Conservation (phyloP, 1,140 invertebrate genomes). For the Orchesella cincta region DNA sequence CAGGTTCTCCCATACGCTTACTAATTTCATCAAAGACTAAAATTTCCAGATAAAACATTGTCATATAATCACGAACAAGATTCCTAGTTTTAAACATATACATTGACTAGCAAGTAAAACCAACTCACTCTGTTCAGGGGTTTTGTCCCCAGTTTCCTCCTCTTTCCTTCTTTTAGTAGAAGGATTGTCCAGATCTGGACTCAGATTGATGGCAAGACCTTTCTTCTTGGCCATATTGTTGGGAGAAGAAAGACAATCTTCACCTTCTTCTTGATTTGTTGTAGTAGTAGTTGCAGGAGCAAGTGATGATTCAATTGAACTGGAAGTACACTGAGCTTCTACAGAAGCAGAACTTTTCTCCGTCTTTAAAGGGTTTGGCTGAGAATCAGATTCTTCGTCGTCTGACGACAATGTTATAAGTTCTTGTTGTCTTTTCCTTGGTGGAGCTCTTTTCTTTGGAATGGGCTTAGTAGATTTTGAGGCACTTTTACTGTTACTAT, state of each 20-base stretch:
- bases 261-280: too few relatives aligned
- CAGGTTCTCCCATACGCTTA: neutral
- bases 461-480: too few relatives aligned
- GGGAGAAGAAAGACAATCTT: too few relatives aligned
- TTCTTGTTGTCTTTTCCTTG: neutral
- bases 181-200: too few relatives aligned
- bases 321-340: neutral
- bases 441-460: neutral
- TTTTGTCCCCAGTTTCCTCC: too few relatives aligned
- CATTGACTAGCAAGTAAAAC: too few relatives aligned
- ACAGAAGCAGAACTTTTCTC: neutral
- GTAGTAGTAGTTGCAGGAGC: neutral
- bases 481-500: neutral
- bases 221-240: too few relatives aligned
- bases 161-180: too few relatives aligned
- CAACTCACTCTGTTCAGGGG: too few relatives aligned
- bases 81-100: too few relatives aligned
- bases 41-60: too few relatives aligned
- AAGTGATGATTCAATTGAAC: neutral
- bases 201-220: neutral
- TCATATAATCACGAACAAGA: too few relatives aligned
- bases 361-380: neutral
- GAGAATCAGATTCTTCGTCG: neutral
- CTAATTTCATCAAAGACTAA: slow-evolving; percentile 1
- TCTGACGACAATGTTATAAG: neutral